Conservation (phyloP, 64 coral and sea anemone species). For the Exaiptasia diaphana region DNA sequence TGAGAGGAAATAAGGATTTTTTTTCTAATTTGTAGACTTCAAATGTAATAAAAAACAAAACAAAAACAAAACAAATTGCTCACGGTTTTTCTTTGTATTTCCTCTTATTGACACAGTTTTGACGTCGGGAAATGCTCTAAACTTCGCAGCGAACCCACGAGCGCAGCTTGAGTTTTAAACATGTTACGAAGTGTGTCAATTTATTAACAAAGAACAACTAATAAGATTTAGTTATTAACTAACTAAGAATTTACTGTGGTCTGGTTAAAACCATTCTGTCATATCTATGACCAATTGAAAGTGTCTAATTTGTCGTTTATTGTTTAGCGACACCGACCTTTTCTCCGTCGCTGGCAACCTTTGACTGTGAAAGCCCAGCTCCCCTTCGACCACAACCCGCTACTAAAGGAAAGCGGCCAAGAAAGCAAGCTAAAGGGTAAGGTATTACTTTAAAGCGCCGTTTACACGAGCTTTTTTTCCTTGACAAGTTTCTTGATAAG, state of each 20-base stretch:
- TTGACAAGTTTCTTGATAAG: no score
- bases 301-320: not conserved
- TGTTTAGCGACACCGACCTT: constrained; percentile 55
- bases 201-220: not conserved
- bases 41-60: no score
- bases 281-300: not conserved
- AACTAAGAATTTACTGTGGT: not conserved
- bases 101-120: no score
- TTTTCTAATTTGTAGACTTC: no score
- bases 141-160: no score
- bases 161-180: no score
- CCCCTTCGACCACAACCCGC: not conserved
- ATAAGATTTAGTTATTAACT: not conserved
- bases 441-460: not conserved
- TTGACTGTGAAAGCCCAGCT: constrained; percentile 45
- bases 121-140: no score
- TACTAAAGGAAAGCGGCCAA: constrained; percentile 22
- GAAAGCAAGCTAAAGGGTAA: constrained; percentile 28
- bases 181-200: no score
- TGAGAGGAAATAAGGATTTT: no score
- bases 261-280: no score
- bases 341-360: constrained; percentile 40
- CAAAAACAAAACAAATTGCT: no score
- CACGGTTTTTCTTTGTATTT: no score
- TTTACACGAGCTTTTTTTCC: not conserved